Base-by-base conservation (phyloP, 64 coral and sea anemone species). In the Actinia equina region DNA sequence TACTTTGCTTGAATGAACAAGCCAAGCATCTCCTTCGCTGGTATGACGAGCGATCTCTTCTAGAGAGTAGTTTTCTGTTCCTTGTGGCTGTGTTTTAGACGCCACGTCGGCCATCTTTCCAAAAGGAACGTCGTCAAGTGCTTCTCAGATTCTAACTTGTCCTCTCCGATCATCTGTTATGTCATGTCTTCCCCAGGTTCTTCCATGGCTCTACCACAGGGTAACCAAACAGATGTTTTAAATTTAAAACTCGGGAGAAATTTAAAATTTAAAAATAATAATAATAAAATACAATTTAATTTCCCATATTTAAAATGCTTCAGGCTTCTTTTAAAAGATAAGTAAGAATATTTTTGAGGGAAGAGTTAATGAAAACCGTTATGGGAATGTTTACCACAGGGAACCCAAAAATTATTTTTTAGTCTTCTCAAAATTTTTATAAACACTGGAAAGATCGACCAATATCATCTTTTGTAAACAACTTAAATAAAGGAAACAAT, bases 1-100 rank as follows among this genome's bases (percentile, higher is more conserved):
- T 11, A 99, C 97, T 52, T 90, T 92, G 77, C 91, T 88, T 43
- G 79, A 89, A 83, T 99, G 93, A 18, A 94, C 87, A 19, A 99
- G 45, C 97, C 97, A 99, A 20, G 77, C 88, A 82, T 93, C 93
- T 43, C 89, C 83, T 44, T 95, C 93, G 22, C 61, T 90, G 41
- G 77, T 85, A 77, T 99, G 97, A 27, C 81, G 80, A 56, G 71
- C 61, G 62, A 99, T 89, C 65, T 99, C 93, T 69, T 99, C 90
- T 2, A 79, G 83, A 44, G 88, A 87, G 84, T 93, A 96, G 55
- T 16, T 81, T 49, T 17, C 5, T 81, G 43, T 52, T 17, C 45
- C 42, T 18, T 52, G 17, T 52, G 78, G 17, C 17, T 20, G 14
- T 81, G 8, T 74, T 41, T 74, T 41, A 3, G 12, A n/a, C 23